phyloP scores from a whole-genome alignment of 2,888 invertebrate species.

The Tenodera sinensis region DNA sequence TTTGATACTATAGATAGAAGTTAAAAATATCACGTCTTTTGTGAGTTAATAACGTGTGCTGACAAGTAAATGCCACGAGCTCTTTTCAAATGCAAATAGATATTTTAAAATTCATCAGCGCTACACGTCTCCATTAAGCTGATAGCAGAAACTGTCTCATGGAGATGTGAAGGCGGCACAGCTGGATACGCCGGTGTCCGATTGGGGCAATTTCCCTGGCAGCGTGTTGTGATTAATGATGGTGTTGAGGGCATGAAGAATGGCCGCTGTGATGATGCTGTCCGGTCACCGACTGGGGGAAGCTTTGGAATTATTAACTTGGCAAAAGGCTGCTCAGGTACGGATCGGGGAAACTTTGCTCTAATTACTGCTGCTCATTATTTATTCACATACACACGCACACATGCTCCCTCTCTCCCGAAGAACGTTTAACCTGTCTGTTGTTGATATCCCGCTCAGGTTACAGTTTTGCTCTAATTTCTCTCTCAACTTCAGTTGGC shows the following conservation, averaged over 20 bases:
- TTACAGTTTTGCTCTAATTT: not conserved
- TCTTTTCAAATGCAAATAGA: not conserved
- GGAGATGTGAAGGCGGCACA: not conserved
- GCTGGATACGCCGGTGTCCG: not conserved
- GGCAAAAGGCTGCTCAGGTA: not conserved
- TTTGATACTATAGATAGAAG: not conserved
- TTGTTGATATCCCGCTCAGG: not conserved
- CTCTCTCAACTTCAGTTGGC: not conserved
- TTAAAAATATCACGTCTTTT: not conserved
- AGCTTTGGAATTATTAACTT: not conserved
- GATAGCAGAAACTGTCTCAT: not conserved
- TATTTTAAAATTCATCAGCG: not conserved
- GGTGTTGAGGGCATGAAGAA: not conserved
- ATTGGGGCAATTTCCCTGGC: not conserved
- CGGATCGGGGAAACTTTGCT: not conserved
- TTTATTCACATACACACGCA: not conserved
- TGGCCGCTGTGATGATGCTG: not conserved
- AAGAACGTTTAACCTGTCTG: not conserved
- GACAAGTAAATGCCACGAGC: not conserved
- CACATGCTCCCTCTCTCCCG: too few species aligned
- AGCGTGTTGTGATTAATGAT: not conserved
- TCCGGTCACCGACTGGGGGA: not conserved
- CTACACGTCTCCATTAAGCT: not conserved
- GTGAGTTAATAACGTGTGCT: too few species aligned
- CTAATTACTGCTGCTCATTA: not conserved